Evolutionary conservation across 2,888 invertebrate genomes (phyloP), one percentile per base, ranked within the genome.

Genomic region (Phaonia tiefii): DNA sequence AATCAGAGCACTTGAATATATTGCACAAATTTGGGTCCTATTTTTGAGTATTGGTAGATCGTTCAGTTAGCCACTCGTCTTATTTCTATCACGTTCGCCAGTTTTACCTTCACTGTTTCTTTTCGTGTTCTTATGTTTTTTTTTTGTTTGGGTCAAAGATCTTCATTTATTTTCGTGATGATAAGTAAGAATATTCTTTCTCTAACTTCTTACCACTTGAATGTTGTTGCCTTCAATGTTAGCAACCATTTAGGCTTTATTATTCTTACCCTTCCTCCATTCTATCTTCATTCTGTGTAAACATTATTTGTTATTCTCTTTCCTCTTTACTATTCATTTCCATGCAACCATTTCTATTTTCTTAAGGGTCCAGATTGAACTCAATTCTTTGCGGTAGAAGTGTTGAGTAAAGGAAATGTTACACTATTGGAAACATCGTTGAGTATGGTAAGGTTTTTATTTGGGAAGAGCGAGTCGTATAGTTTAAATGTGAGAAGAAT

Each of bases 131-230:
- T 66, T 71, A 42, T 22, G 20, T 20, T 42, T 17, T 10, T 10
- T 13, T 69, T 8, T 20, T 72, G 72, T 76, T 31, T 80, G 56
- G 75, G 75, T 75, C 75, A 75, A 80, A 80, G 80, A 80, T n/a
- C n/a, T n/a, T n/a, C n/a, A n/a, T n/a, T n/a, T n/a, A n/a, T n/a
- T n/a, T n/a, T n/a, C n/a, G n/a, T n/a, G n/a, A n/a, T n/a, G n/a
- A n/a, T n/a, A n/a, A n/a, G n/a, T n/a, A n/a, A n/a, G n/a, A n/a
- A n/a, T n/a, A n/a, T n/a, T 66, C 39, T 25, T 72, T 67, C 4
- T 39, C 31, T n/a, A n/a, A n/a, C n/a, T n/a, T n/a, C n/a, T n/a
- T n/a, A n/a, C n/a, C n/a, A n/a, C n/a, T n/a, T n/a, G n/a, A n/a
- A n/a, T n/a, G n/a, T n/a, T n/a, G n/a, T n/a, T n/a, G 17, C 49